These are phyloP conservation scores for Odocoileus virginianus DNA, from an alignment of 2,113 vertebrate genomes.

Conservation along the genomic window DNA sequence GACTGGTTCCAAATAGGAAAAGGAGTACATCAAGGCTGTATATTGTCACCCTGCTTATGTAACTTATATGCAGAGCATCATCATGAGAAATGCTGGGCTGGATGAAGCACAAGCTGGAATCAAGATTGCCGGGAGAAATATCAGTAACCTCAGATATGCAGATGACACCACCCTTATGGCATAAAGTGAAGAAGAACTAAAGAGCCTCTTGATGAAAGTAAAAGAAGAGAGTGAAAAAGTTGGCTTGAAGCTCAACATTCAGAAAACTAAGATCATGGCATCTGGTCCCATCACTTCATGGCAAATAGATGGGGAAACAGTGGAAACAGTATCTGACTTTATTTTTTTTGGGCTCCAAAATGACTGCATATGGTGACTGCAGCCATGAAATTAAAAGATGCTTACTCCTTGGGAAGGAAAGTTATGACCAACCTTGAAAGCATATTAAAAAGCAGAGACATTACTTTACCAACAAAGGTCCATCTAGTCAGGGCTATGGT, in stretches of 20 bases:
- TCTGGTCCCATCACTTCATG: background rate
- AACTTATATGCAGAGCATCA: background rate
- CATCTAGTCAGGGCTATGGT: background rate
- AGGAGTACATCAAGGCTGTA: background rate
- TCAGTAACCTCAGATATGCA: background rate
- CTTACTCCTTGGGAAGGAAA: background rate
- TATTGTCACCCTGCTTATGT: background rate
- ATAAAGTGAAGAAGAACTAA: background rate
- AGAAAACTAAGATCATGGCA: background rate
- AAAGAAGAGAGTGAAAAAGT: background rate
- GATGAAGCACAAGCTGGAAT: background rate
- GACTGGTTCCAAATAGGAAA: background rate
- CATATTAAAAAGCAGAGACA: background rate
- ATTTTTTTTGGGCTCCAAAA: background rate
- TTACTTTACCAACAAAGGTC: background rate
- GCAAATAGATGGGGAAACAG: background rate
- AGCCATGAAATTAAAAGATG: background rate
- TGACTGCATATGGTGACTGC: background rate
- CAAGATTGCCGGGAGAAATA: background rate
- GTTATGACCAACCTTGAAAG: background rate
- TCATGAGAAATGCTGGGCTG: background rate
- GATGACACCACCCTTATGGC: background rate
- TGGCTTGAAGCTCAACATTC: background rate
- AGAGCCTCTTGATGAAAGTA: background rate
- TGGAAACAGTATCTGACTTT: background rate